Conservation (phyloP, 2,888 invertebrate genomes). For the Callimorpha dominula region DNA sequence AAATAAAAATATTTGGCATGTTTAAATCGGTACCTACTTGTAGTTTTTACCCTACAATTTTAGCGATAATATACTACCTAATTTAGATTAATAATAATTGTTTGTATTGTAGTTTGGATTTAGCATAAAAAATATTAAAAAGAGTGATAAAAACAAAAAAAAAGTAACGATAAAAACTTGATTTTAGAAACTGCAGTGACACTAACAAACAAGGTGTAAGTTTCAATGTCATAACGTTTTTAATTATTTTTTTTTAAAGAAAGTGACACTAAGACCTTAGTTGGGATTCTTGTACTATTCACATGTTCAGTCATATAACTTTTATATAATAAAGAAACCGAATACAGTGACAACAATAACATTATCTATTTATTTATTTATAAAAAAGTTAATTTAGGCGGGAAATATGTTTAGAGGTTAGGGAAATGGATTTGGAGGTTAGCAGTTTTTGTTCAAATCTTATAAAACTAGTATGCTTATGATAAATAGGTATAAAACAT, state of each 20-base stretch:
- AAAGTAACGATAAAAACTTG: background rate
- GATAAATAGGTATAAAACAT: slow-evolving; percentile 32
- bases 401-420: slow-evolving; percentile 36
- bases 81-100: background rate
- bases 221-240: background rate
- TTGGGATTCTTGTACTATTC: background rate
- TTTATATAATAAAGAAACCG: slow-evolving; percentile 2
- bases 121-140: background rate
- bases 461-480: slow-evolving; percentile 35
- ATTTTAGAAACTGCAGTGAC: background rate
- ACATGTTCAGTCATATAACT: background rate
- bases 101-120: background rate
- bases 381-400: slow-evolving; percentile 41
- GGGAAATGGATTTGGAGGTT: slow-evolving; percentile 27
- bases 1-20: background rate
- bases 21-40: background rate
- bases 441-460: slow-evolving; percentile 22
- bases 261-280: background rate
- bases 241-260: background rate
- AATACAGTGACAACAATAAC: slow-evolving; percentile 18
- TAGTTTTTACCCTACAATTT: background rate
- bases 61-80: background rate
- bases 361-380: slow-evolving; percentile 22
- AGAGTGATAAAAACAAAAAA: background rate
- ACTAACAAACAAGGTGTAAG: background rate